Conservation (phyloP, 2,888 invertebrate species). For the Cephus pygmeus region DNA sequence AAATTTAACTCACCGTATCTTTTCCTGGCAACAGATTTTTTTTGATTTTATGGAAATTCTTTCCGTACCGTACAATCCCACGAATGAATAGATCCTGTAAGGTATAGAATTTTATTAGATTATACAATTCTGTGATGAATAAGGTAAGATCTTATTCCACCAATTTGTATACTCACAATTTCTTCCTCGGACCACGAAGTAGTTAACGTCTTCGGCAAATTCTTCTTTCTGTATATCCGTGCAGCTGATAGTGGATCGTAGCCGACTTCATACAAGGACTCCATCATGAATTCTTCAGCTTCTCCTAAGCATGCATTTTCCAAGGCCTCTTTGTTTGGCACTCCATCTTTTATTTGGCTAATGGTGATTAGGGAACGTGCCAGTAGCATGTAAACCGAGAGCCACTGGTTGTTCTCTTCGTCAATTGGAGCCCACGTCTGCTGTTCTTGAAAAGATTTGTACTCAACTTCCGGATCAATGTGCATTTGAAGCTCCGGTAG, state of each 20-base stretch:
- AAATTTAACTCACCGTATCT: constrained; percentile 14
- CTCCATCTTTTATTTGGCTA: constrained; percentile 25
- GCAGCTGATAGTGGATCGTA: constrained; percentile 28
- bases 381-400: constrained; percentile 26
- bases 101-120: not conserved
- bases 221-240: not conserved
- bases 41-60: constrained; percentile 13
- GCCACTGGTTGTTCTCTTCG: constrained; percentile 25
- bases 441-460: constrained; percentile 29
- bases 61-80: constrained; percentile 5
- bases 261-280: constrained; percentile 27
- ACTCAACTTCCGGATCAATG: constrained; percentile 18
- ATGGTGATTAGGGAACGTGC: constrained; percentile 30
- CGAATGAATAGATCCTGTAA: not conserved
- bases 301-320: constrained; percentile 32
- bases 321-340: constrained; percentile 30
- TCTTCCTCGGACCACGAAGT: not conserved
- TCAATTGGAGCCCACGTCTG: constrained; percentile 29
- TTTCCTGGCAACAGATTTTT: constrained; percentile 14
- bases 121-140: not conserved
- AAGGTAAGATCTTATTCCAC: not conserved
- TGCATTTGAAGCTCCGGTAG: constrained; percentile 16
- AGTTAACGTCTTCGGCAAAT: not conserved
- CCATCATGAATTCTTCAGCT: constrained; percentile 30
- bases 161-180: constrained; percentile 2